phyloP scores from a whole-genome alignment of 1,140 invertebrate species.

The Drosophila pandora region DNA sequence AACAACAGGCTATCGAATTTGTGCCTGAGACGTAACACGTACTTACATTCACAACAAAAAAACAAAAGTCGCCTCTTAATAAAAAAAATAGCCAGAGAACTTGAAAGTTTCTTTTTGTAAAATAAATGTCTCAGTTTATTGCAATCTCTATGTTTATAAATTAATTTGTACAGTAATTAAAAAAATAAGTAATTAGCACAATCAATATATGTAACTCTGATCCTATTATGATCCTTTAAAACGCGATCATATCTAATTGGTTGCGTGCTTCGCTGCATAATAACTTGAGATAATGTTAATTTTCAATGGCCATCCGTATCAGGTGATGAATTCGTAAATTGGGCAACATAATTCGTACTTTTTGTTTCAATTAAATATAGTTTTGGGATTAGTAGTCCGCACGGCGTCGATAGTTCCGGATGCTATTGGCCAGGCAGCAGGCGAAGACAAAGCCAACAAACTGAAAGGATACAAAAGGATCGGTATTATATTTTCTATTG shows the following conservation, averaged over 20 bases:
- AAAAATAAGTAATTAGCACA: conserved; percentile 55
- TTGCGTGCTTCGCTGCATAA: conserved; percentile 24
- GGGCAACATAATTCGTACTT: conserved; percentile 77
- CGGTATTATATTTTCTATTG: not conserved
- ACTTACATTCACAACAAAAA: conserved; percentile 46
- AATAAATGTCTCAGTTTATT: conserved; percentile 66
- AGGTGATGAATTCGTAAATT: conserved; percentile 52
- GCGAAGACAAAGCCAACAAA: conserved; percentile 95
- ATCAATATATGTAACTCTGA: conserved; percentile 27
- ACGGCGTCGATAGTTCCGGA: conserved; percentile 90
- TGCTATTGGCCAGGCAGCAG: conserved; percentile 94
- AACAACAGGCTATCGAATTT: conserved; percentile 45
- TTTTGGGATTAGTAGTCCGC: conserved; percentile 85
- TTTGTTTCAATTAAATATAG: conserved; percentile 73
- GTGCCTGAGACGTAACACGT: conserved; percentile 45
- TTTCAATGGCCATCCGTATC: conserved; percentile 63
- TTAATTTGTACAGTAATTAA: conserved; percentile 62
- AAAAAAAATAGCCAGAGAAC: conserved; percentile 1
- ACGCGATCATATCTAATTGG: conserved; percentile 22
- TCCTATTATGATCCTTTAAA: conserved; percentile 25
- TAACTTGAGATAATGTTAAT: conserved; percentile 45
- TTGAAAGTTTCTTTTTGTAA: not conserved
- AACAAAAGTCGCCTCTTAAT: not conserved
- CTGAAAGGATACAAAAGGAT: conserved; percentile 85
- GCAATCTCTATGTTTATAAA: conserved; percentile 58